Evolutionary conservation across 2,113 vertebrate species (phyloP).

Genomic region (Gracilinanus agilis): DNA sequence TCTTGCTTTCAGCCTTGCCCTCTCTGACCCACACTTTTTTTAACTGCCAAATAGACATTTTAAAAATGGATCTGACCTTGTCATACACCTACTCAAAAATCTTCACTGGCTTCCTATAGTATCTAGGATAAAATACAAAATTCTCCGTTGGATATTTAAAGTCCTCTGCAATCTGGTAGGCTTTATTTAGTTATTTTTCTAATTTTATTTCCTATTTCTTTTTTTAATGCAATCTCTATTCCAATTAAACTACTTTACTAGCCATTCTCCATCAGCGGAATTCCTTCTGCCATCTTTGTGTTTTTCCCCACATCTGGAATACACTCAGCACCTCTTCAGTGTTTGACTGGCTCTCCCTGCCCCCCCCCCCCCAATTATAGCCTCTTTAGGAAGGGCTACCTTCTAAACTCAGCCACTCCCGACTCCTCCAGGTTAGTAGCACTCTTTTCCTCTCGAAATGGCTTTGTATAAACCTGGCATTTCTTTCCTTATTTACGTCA

Average conservation of each 20-base stretch:
- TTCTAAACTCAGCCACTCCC: neutral
- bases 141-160: neutral
- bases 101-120: neutral
- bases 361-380: neutral
- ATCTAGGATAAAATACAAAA: constrained; percentile 2
- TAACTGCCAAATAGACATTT: neutral
- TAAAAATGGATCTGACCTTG: neutral
- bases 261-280: neutral
- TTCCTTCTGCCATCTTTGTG: neutral
- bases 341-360: too few species aligned
- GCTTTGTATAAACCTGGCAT: neutral
- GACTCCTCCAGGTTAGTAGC: too few species aligned
- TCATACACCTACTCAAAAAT: neutral
- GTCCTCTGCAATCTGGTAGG: neutral
- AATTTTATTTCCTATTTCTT: neutral
- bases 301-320: neutral
- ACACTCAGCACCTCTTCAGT: neutral
- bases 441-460: neutral
- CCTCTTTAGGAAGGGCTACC: neutral
- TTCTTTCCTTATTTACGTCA: neutral
- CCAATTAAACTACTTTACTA: neutral
- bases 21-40: neutral
- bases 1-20: neutral
- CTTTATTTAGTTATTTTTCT: neutral
- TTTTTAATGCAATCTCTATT: neutral